Evolutionary conservation across 2,888 invertebrate species (phyloP), one percentile per base, ranked within the genome.

Genomic region (Conistra vaccinii): DNA sequence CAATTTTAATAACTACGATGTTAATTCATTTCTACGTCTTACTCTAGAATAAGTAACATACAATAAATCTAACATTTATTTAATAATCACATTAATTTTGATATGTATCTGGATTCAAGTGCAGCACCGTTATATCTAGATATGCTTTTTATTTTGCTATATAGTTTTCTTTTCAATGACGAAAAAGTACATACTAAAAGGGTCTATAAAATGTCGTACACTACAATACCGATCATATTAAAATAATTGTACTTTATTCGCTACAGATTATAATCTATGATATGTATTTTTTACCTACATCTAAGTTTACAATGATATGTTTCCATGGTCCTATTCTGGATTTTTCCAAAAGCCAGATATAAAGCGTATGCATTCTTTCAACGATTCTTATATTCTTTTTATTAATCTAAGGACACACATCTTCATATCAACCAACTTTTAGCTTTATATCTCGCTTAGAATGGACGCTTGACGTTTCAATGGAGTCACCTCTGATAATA

Each of bases 311-410:
- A 93, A 92, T 93, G 95, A 95, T 95, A 96, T 95, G 95, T 95
- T 91, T 94, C 92, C 92, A 91, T 96, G 95, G 95, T 95, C 96
- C 95, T 95, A 94, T 93, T 94, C 94, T 94, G 96, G 96, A 94
- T 94, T 93, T 92, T 92, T 91, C 93, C 93, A 94, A 94, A 95
- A 96, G 95, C 96, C 94, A 96, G 95, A 96, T 95, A 96, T 96
- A 96, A 96, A 96, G 96, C 96, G 96, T 92, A 94, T 95, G 92
- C 95, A 95, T 96, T 96, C 96, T 95, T 94, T 94, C 90, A 92
- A 93, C 92, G 92, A 93, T 93, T 93, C 92, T 92, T 93, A 92
- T 89, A 89, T 89, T 89, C 90, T 90, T 80, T 92, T 90, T 91
- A 89, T 85, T 88, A 91, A 85, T 90, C 92, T 95, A 94, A 91